Conservation (phyloP, 92 coral and sea anemone genomes). For the Porites evermanni region DNA sequence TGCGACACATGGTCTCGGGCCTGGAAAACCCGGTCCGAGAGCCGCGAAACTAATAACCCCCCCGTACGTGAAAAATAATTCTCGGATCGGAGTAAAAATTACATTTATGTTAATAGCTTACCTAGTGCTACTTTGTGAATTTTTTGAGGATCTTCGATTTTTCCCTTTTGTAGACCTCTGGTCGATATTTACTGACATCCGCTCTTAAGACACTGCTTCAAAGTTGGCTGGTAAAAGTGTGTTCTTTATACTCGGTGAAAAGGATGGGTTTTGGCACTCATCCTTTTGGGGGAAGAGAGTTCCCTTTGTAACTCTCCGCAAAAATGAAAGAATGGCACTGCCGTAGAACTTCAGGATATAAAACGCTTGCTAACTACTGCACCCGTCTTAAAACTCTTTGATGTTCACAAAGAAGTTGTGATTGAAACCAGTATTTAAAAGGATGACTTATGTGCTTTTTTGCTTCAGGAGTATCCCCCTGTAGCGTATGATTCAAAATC, state of each 20-base stretch:
- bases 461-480: slow-evolving; percentile 20
- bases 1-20: too few relatives aligned
- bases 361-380: slow-evolving; percentile 3
- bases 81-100: too few relatives aligned
- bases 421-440: slow-evolving; percentile 12
- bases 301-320: neutral
- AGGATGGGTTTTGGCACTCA: slow-evolving; percentile 32
- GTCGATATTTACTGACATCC: too few relatives aligned
- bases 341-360: neutral
- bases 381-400: slow-evolving; percentile 15
- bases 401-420: slow-evolving; percentile 22
- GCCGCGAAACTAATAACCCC: too few relatives aligned
- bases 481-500: neutral
- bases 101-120: too few relatives aligned
- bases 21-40: too few relatives aligned
- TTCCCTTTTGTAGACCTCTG: too few relatives aligned
- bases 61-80: too few relatives aligned
- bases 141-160: too few relatives aligned
- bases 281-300: neutral
- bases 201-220: neutral
- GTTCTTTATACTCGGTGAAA: neutral
- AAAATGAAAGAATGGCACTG: slow-evolving; percentile 33
- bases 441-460: slow-evolving; percentile 15
- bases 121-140: too few relatives aligned
- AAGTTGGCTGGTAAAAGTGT: neutral